Evolutionary conservation across 2,113 vertebrate genomes (phyloP).

Genomic region (Phoxinus phoxinus): DNA sequence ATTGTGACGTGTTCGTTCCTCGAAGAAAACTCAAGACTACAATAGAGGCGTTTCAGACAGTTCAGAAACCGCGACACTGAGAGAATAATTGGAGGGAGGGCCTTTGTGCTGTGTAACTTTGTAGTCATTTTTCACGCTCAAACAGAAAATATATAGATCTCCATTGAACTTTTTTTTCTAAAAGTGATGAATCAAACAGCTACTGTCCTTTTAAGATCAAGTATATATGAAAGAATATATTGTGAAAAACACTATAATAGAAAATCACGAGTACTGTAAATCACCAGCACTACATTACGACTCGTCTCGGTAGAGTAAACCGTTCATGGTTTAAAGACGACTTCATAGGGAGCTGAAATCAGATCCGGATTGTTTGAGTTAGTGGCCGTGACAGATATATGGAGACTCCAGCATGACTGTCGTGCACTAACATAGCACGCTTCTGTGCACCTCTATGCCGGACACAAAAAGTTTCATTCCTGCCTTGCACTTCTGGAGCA

Average conservation of each 20-base stretch:
- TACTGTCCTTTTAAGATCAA: neutral
- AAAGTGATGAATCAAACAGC: too few relatives aligned
- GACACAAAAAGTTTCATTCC: neutral
- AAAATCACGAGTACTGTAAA: too few relatives aligned
- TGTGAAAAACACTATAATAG: neutral
- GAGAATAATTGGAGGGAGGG: too few relatives aligned
- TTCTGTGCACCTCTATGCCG: conserved; percentile 1
- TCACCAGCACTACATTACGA: neutral
- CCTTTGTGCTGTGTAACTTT: too few relatives aligned
- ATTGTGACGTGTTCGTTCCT: too few relatives aligned
- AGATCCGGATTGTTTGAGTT: neutral
- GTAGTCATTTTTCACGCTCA: too few relatives aligned
- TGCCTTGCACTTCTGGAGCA: neutral
- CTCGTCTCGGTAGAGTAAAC: neutral
- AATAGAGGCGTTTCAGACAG: too few relatives aligned
- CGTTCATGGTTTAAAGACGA: neutral
- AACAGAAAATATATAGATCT: too few relatives aligned
- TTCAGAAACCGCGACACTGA: too few relatives aligned
- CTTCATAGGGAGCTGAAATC: neutral
- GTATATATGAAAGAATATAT: neutral
- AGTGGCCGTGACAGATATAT: neutral
- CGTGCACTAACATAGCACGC: neutral
- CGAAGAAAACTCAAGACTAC: too few relatives aligned
- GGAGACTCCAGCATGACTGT: neutral
- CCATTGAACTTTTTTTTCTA: too few relatives aligned